Evolutionary conservation across 2,113 vertebrate genomes (phyloP).

Genomic region (Heterochromis multidens): DNA sequence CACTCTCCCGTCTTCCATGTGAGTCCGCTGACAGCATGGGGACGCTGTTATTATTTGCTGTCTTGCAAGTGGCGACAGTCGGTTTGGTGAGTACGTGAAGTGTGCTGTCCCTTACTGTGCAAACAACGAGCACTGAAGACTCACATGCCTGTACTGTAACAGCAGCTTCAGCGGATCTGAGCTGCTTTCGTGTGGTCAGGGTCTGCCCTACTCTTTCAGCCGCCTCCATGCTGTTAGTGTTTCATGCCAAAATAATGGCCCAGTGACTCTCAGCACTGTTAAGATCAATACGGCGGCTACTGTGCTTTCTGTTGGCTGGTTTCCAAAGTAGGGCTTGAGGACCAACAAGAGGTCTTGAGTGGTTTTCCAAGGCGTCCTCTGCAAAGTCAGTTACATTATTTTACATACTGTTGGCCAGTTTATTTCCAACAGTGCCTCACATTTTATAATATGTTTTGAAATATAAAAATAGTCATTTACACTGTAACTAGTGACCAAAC

Average conservation of each 20-base stretch:
- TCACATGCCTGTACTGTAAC: neutral
- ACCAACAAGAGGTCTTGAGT: neutral
- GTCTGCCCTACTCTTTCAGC: neutral
- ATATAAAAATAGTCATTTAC: neutral
- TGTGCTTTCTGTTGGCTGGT: neutral
- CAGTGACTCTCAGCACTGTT: neutral
- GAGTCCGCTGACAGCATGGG: constrained; percentile 64
- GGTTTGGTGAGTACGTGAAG: constrained; percentile 57
- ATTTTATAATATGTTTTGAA: neutral
- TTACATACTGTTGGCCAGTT: neutral
- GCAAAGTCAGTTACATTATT: neutral
- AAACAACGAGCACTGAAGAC: constrained; percentile 10
- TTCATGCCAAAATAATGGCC: neutral
- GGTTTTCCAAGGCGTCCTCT: neutral
- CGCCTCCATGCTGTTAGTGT: neutral
- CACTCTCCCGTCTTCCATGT: neutral
- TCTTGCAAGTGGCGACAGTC: constrained; percentile 47
- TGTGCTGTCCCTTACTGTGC: neutral
- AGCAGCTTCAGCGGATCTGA: neutral
- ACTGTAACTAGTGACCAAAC: neutral
- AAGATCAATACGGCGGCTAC: neutral
- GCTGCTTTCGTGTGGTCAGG: neutral
- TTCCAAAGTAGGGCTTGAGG: neutral
- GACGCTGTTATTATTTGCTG: constrained; percentile 53
- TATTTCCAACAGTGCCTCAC: neutral